Evolutionary conservation across 2,888 invertebrate species (phyloP), one percentile per base, ranked within the genome.

Genomic region (Drosophila stalkeri): DNA sequence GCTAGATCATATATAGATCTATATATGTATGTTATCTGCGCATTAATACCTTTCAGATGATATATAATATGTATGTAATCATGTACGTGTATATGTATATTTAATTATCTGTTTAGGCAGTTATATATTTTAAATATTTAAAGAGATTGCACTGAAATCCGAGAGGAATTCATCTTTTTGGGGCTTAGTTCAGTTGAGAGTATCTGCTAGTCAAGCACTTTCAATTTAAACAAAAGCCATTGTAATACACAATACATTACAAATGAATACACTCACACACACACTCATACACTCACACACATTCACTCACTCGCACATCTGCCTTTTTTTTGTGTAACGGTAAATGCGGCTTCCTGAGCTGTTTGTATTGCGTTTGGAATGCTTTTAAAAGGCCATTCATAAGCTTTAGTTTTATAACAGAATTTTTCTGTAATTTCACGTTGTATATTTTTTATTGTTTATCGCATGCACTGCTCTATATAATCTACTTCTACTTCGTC

Each of bases 321-420:
- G 41, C 41, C n/a, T 41, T 72, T 75, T 44, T 44, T 44, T 62
- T 49, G 39, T 49, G 31, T 16, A 39, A 49, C 49, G 44, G 69
- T 74, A 81, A 83, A 80, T 82, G 78, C 67, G 61, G 55, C 64
- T 64, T 72, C 39, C 59, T 43, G 52, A 63, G 68, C 61, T 81
- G 75, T 89, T 86, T 86, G 80, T 59, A 39, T 64, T 75, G 70
- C 66, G 46, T 75, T 77, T 77, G 72, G 54, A 82, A 77, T 75
- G 86, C 86, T 84, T 86, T 89, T 86, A 82, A 81, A 86, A 82
- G 57, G 68, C 75, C 75, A 86, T 82, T 86, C 75, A 81, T 86
- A 84, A 86, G 77, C 81, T 77, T 72, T 75, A 78, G 75, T 78
- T 84, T 57, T 72, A 81, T 81, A 75, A 75, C 79, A 79, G 70